Conservation (phyloP, 2,888 invertebrate genomes). For the Pollenia amentaria region DNA sequence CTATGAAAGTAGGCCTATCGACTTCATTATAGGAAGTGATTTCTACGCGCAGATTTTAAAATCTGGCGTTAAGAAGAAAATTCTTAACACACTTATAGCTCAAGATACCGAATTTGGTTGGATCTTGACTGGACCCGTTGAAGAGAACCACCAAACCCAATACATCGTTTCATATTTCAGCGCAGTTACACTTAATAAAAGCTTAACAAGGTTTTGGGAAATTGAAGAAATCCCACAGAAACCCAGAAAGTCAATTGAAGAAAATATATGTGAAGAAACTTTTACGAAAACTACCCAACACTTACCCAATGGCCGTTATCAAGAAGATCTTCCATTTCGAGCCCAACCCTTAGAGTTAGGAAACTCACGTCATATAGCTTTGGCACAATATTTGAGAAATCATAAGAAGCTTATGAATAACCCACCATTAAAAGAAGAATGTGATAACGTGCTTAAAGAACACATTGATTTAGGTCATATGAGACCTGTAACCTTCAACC, state of each 20-base stretch:
- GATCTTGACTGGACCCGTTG: slow-evolving; percentile 25
- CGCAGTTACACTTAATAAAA: too few relatives aligned
- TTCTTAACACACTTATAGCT: neutral
- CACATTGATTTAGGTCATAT: too few relatives aligned
- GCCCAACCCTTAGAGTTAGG: neutral
- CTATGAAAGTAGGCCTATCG: neutral
- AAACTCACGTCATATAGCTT: too few relatives aligned
- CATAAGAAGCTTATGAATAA: neutral
- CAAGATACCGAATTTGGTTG: slow-evolving; percentile 29
- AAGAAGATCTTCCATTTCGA: neutral
- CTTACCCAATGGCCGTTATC: too few relatives aligned
- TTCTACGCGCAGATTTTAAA: slow-evolving; percentile 10
- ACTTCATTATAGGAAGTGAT: slow-evolving; percentile 6
- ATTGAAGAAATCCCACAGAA: too few relatives aligned
- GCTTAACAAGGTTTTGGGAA: too few relatives aligned
- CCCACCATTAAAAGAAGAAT: neutral
- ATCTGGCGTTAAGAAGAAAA: neutral
- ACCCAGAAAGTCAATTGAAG: too few relatives aligned
- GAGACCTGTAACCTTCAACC: too few relatives aligned
- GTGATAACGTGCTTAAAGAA: slow-evolving; percentile 1
- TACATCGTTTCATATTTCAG: neutral
- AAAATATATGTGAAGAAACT: too few relatives aligned
- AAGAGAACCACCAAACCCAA: neutral
- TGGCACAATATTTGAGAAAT: too few relatives aligned
- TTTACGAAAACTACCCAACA: too few relatives aligned